These are phyloP conservation scores for Synanthedon tipuliformis DNA, from an alignment of 2,888 invertebrate genomes.

Conservation along the genomic window DNA sequence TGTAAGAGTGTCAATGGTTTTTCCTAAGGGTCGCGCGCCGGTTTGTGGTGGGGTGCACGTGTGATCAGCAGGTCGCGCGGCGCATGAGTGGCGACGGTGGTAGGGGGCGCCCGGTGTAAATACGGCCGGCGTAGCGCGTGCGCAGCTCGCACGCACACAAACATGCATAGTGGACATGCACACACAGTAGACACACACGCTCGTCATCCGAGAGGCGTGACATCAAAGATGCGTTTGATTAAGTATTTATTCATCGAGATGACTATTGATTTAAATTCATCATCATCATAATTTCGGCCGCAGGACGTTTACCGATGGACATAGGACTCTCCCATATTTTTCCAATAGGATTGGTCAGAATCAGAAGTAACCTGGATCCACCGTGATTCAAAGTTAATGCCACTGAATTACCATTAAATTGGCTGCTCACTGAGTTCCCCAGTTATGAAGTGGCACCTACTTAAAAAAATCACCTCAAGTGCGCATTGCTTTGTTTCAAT, in stretches of 20 bases:
- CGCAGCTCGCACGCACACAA: constrained; percentile 32
- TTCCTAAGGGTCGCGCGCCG: constrained; percentile 37
- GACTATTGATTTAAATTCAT: no score
- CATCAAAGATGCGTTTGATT: constrained; percentile 17
- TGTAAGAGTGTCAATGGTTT: constrained; percentile 25
- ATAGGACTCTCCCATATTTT: no score
- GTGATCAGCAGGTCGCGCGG: constrained; percentile 58
- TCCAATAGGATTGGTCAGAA: no score
- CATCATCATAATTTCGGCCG: no score
- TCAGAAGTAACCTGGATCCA: no score
- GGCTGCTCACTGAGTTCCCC: no score
- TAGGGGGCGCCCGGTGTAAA: constrained; percentile 66
- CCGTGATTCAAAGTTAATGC: no score
- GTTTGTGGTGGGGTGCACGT: constrained; percentile 55
- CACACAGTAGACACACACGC: constrained; percentile 1
- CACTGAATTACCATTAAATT: no score
- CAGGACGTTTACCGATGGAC: no score
- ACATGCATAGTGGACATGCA: constrained; percentile 22
- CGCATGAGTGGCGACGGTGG: constrained; percentile 67
- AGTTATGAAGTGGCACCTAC: no score
- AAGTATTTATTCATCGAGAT: constrained; percentile 20
- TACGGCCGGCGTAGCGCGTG: constrained; percentile 57
- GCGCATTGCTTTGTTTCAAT: no score
- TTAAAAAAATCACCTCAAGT: no score
- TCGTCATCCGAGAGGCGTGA: constrained; percentile 6